phyloP scores from a whole-genome alignment of 2,113 vertebrate genomes.

The Osmerus eperlanus region DNA sequence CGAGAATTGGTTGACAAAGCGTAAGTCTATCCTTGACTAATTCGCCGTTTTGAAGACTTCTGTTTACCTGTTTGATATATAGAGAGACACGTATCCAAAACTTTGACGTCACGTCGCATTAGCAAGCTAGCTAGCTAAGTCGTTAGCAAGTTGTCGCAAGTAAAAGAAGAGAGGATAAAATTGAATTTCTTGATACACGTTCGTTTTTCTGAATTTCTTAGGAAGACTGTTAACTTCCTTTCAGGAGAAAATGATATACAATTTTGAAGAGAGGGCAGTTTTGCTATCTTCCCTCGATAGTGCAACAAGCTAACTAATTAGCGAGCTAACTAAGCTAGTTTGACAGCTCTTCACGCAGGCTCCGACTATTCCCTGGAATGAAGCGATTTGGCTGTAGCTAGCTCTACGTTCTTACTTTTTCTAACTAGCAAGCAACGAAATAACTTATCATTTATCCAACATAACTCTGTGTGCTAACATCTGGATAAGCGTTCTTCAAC shows the following conservation, averaged over 20 bases:
- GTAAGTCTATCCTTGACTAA: conserved; percentile 73
- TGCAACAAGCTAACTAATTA: neutral
- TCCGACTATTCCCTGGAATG: neutral
- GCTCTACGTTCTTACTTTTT: neutral
- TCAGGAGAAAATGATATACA: neutral
- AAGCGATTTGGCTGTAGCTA: neutral
- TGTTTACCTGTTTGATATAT: conserved; percentile 67
- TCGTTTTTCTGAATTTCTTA: too few relatives aligned
- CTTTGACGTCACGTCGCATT: conserved; percentile 73
- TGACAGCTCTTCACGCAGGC: conserved; percentile 52
- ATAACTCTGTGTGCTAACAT: too few relatives aligned
- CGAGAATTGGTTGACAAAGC: conserved; percentile 94
- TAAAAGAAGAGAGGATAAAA: conserved; percentile 2
- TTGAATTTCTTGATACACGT: neutral
- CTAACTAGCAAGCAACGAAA: too few relatives aligned
- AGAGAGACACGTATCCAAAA: conserved; percentile 76
- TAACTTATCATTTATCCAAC: too few relatives aligned
- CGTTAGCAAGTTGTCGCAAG: conserved; percentile 14
- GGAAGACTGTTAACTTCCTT: neutral
- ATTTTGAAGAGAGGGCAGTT: too few relatives aligned
- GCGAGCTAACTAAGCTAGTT: conserved; percentile 61
- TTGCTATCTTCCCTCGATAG: too few relatives aligned
- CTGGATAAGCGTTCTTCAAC: too few relatives aligned
- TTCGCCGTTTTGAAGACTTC: conserved; percentile 20
- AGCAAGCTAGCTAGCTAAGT: conserved; percentile 53